Conservation (phyloP, 2,797 vertebrate genomes). For the Enteromius treurensis region DNA sequence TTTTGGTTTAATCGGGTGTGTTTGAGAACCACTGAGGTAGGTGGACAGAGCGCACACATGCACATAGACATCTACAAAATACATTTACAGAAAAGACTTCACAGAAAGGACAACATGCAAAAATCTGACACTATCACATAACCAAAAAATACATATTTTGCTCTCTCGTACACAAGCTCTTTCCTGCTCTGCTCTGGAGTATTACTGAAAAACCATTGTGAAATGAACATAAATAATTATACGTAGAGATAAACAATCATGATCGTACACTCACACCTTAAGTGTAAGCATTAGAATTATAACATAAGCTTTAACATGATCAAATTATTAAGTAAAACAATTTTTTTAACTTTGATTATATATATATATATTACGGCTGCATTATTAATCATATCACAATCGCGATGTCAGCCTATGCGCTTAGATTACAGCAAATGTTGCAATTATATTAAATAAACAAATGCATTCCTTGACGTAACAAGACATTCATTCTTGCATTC, state of each 20-base stretch:
- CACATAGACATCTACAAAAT: neutral
- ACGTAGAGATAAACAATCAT: too few species aligned
- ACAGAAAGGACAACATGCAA: slow-evolving; percentile 8
- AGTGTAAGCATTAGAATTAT: neutral
- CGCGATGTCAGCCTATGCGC: too few species aligned
- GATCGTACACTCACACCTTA: neutral
- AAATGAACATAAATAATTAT: neutral
- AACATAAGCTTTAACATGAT: neutral
- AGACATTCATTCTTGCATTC: too few species aligned
- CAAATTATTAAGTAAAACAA: too few species aligned
- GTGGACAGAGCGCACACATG: neutral
- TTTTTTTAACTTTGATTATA: too few species aligned
- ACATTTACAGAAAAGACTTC: neutral
- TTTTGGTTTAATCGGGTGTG: slow-evolving; percentile 4
- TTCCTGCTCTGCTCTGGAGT: slow-evolving; percentile 31
- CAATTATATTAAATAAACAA: too few species aligned
- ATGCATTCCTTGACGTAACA: too few species aligned
- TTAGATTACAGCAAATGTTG: too few species aligned
- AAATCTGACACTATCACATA: neutral
- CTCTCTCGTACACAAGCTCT: neutral
- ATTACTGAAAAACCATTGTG: neutral
- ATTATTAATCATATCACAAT: too few species aligned
- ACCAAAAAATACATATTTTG: neutral
- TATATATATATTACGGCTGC: too few species aligned
- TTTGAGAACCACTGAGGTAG: slow-evolving; percentile 10